A percentile compares a stretch with the other conserved stretches of the same genome.
Evolutionary conservation across 1,140 invertebrate species (phyloP).

Genomic region (Formica selysi): DNA sequence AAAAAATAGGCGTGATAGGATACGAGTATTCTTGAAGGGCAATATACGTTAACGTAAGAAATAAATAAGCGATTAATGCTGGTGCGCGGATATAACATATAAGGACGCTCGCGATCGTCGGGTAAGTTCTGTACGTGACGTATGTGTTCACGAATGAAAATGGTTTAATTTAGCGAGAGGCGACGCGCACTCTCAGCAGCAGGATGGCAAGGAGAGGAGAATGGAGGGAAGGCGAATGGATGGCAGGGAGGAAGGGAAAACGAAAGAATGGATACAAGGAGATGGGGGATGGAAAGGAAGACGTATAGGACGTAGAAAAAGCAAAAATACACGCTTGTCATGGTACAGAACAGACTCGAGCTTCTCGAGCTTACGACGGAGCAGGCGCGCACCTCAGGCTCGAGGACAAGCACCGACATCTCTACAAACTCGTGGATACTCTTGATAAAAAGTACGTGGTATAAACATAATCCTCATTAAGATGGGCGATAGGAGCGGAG

Average conservation of each 20-base stretch:
- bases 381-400: slow-evolving; percentile 85
- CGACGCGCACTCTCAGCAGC: background rate
- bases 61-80: slow-evolving; percentile 85
- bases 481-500: slow-evolving; percentile 58
- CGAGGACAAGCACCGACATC: slow-evolving; percentile 84
- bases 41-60: slow-evolving; percentile 82
- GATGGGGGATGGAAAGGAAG: slow-evolving; percentile 6
- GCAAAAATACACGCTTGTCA: slow-evolving; percentile 78
- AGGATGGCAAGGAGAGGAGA: background rate
- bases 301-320: slow-evolving; percentile 60
- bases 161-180: slow-evolving; percentile 68
- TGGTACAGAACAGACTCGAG: slow-evolving; percentile 85
- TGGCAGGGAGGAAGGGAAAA: background rate
- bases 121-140: slow-evolving; percentile 85
- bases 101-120: slow-evolving; percentile 80
- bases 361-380: slow-evolving; percentile 82
- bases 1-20: slow-evolving; percentile 62
- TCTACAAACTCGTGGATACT: slow-evolving; percentile 72
- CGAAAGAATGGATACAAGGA: slow-evolving; percentile 6
- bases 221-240: background rate
- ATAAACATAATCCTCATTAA: slow-evolving; percentile 80
- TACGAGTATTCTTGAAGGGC: slow-evolving; percentile 76
- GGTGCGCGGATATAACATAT: slow-evolving; percentile 81
- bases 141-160: slow-evolving; percentile 74
- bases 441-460: slow-evolving; percentile 70